Base-by-base conservation (phyloP, 2,797 vertebrate species). In the Podarcis siculus region DNA sequence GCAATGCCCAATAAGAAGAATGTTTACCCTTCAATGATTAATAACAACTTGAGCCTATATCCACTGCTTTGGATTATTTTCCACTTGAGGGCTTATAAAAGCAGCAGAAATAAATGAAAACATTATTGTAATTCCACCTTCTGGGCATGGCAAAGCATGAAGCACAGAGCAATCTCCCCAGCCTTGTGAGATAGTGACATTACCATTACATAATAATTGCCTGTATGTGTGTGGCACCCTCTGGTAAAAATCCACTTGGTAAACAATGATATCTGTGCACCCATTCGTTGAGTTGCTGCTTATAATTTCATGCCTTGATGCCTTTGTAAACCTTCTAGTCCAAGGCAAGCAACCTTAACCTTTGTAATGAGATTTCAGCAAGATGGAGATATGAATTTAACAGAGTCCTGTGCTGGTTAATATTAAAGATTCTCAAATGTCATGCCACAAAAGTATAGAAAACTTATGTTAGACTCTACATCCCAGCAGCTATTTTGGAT, bases 51-150 rank as follows among this genome's bases (percentile, higher is more conserved):
- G 0, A 83, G 64, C 66, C 61, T n/a, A 58, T 8, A 58, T 87
- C 67, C 49, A 89, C 2, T 0, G 0, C 85, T 90, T 76, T 86
- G 45, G 93, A 95, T 92, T 88, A 88, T 94, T 90, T 92, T 35
- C 4, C 71, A 45, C 73, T 87, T 92, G 86, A 91, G 4, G 90
- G 85, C 55, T 55, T 91, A 90, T 90, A 80, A 89, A 37, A 89
- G 42, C 69, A 71, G 75, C 13, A 88, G 92, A 91, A 49, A 89
- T 94, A 55, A 79, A 79, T n/a, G 5, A 30, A 79, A 58, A 79
- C 90, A 83, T 89, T 93, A 84, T 91, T 82, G 89, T 91, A 82
- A 90, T 89, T 42, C 75, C 85, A 93, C 87, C 86, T 93, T 93
- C 86, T 84, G 84, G n/a, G 86, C 90, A 81, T 92, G 91, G 78